These are phyloP conservation scores for Epinephelus lanceolatus DNA, from an alignment of 2,113 vertebrate species.

Conservation along the genomic window DNA sequence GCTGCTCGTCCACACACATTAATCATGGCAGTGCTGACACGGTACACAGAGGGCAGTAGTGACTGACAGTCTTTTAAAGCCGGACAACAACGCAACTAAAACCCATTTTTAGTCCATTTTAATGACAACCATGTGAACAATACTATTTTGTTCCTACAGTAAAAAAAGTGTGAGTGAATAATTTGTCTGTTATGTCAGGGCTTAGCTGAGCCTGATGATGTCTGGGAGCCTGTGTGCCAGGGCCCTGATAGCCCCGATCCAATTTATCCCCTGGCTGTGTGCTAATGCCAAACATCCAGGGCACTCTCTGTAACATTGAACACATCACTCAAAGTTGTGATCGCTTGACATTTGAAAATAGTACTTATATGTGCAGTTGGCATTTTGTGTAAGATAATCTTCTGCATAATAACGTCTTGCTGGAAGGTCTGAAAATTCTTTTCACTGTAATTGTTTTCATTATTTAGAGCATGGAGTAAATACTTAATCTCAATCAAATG, in stretches of 20 bases:
- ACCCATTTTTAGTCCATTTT: background rate
- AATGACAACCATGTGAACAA: constrained; percentile 6
- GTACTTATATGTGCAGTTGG: constrained; percentile 49
- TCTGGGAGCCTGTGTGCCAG: constrained; percentile 35
- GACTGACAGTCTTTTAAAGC: background rate
- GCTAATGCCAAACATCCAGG: constrained; percentile 48
- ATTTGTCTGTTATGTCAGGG: constrained; percentile 29
- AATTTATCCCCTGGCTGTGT: constrained; percentile 41
- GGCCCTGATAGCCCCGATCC: constrained; percentile 5
- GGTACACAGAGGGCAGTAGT: background rate
- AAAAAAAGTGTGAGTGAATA: constrained; percentile 18
- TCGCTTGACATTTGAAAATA: constrained; percentile 64
- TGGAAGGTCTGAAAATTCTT: constrained; percentile 16
- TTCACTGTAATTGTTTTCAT: constrained; percentile 6
- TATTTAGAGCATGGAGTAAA: constrained; percentile 1
- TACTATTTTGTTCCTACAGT: constrained; percentile 1
- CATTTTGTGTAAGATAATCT: constrained; percentile 57
- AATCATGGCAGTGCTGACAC: constrained; percentile 18
- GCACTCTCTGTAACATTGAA: constrained; percentile 51
- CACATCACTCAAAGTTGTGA: constrained; percentile 59
- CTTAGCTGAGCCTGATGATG: constrained; percentile 36
- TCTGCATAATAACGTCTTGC: constrained; percentile 39
- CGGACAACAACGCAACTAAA: background rate
- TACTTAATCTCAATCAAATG: background rate
- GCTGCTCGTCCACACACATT: constrained; percentile 13